Conservation (phyloP, 2,888 invertebrate genomes). For the Agriopis aurantiaria region DNA sequence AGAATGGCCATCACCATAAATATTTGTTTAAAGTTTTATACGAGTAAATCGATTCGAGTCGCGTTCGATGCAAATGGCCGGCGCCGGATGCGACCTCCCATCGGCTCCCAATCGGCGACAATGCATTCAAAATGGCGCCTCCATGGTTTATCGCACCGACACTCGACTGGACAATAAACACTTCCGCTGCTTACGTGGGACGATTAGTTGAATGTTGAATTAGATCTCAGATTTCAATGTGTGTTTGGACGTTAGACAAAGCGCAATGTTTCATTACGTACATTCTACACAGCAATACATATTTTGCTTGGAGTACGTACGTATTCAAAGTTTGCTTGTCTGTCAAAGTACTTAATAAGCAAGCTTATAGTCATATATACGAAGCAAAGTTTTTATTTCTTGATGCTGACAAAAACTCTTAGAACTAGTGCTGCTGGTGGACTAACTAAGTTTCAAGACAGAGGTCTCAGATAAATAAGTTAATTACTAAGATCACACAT, state of each 20-base stretch:
- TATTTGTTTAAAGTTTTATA: slow-evolving; percentile 60
- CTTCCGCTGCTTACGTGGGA: slow-evolving; percentile 71
- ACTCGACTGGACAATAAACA: slow-evolving; percentile 58
- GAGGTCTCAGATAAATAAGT: too few species aligned
- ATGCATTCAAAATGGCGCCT: slow-evolving; percentile 79
- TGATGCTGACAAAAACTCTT: too few species aligned
- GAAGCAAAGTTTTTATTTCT: too few species aligned
- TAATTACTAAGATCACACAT: too few species aligned
- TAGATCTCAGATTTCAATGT: slow-evolving; percentile 23
- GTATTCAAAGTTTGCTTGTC: too few species aligned
- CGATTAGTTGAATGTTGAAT: slow-evolving; percentile 59
- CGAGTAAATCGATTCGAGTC: slow-evolving; percentile 75
- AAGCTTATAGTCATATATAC: too few species aligned
- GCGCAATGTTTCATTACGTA: slow-evolving; percentile 1
- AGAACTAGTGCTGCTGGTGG: too few species aligned
- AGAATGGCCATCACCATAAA: slow-evolving; percentile 40
- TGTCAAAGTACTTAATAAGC: too few species aligned
- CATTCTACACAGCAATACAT: background rate
- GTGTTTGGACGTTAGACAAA: slow-evolving; percentile 5
- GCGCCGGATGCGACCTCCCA: slow-evolving; percentile 85
- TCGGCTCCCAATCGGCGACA: slow-evolving; percentile 75
- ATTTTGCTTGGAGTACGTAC: background rate
- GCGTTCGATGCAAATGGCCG: slow-evolving; percentile 82
- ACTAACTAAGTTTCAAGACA: too few species aligned
- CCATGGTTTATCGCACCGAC: slow-evolving; percentile 67